Percentiles rank a stretch among this genome's conserved stretches.
Evolutionary conservation across 2,797 vertebrate genomes (phyloP).

Genomic region (Vireo griseus): DNA sequence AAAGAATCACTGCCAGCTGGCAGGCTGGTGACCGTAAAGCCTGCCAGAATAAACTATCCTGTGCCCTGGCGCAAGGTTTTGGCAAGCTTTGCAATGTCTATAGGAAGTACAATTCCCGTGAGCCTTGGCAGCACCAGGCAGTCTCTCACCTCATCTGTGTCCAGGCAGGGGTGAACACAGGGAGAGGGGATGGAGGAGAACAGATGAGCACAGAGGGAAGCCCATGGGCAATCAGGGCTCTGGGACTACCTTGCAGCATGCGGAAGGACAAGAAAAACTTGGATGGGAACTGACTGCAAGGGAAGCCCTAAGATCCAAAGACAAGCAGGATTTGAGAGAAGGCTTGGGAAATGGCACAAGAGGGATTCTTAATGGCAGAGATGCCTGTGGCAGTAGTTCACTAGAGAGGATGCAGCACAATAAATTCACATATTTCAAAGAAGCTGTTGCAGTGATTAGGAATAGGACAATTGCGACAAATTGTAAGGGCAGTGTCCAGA

Average conservation of each 20-base stretch:
- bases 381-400: not conserved
- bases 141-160: not conserved
- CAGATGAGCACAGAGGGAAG: not conserved
- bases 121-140: not conserved
- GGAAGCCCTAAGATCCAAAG: not conserved
- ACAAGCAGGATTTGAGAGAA: not conserved
- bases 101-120: not conserved
- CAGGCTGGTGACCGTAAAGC: not conserved
- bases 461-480: not conserved
- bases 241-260: not conserved
- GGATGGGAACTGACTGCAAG: not conserved
- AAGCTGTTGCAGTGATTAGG: not conserved
- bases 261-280: not conserved
- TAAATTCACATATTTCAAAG: not conserved
- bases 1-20: not conserved
- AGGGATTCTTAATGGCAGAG: not conserved
- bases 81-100: not conserved
- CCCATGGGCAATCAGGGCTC: not conserved
- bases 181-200: not conserved
- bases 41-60: slow-evolving; percentile 35
- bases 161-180: not conserved
- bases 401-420: not conserved
- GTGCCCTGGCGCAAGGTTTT: not conserved
- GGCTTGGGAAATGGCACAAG: not conserved
- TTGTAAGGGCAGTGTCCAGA: not conserved